Percentiles rank a stretch among this genome's conserved stretches.
These are phyloP conservation scores for Andrena bicolor DNA, from an alignment of 2,888 invertebrate genomes.

Conservation along the genomic window DNA sequence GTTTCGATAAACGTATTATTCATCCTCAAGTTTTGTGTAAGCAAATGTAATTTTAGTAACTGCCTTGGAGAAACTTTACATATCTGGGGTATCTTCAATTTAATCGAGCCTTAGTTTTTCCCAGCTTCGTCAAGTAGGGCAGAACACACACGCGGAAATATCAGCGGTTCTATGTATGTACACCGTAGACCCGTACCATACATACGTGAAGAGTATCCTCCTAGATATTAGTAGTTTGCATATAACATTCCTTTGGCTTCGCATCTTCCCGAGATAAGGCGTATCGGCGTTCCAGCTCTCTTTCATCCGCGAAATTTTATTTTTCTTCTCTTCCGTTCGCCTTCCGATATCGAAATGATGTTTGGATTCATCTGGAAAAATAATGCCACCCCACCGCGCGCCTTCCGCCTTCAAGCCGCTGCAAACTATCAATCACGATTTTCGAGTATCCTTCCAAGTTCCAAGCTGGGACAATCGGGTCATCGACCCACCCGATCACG, in stretches of 20 bases:
- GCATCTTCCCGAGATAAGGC: conserved; percentile 33
- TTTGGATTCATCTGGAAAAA: conserved; percentile 7
- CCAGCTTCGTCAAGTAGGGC: not conserved
- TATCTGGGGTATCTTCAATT: not conserved
- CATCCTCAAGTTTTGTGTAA: not conserved
- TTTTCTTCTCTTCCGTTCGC: conserved; percentile 7
- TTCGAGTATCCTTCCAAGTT: conserved; percentile 3
- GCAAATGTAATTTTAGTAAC: not conserved
- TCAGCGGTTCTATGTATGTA: not conserved
- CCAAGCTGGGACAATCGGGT: conserved; percentile 15
- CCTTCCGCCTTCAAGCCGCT: not conserved
- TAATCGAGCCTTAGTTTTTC: conserved; percentile 16
- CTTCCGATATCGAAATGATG: conserved; percentile 29
- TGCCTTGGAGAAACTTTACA: not conserved
- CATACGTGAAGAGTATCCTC: conserved; percentile 5
- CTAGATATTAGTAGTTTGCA: not conserved
- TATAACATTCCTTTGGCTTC: conserved; percentile 5
- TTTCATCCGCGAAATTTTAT: conserved; percentile 35
- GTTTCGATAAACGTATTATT: conserved; percentile 23
- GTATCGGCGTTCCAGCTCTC: conserved; percentile 22
- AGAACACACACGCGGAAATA: not conserved
- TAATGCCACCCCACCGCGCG: not conserved
- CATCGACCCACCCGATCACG: conserved; percentile 22
- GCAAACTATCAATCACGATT: conserved; percentile 35
- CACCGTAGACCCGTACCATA: not conserved